Conservation (phyloP, 1,140 invertebrate genomes). For the Palaemon carinicauda region DNA sequence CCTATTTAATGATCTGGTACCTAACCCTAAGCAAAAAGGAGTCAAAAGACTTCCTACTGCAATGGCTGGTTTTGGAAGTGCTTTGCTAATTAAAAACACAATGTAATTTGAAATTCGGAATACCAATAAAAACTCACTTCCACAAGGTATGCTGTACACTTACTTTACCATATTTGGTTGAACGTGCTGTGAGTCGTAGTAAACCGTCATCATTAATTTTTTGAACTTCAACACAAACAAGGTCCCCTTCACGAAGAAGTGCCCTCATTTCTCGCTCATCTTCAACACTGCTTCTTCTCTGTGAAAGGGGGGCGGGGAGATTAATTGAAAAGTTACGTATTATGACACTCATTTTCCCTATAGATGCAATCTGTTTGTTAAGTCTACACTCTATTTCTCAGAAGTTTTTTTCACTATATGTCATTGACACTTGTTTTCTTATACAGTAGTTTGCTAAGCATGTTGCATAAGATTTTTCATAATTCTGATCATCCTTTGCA, state of each 20-base stretch:
- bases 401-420: not conserved
- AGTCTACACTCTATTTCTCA: too few species aligned
- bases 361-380: not conserved
- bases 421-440: too few species aligned
- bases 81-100: too few species aligned
- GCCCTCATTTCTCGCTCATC: constrained; percentile 97
- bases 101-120: too few species aligned
- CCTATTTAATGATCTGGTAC: too few species aligned
- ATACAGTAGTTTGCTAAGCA: too few species aligned
- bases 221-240: constrained; percentile 97
- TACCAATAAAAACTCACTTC: too few species aligned
- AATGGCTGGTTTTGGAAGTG: too few species aligned
- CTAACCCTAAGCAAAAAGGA: too few species aligned
- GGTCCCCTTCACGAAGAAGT: constrained; percentile 94
- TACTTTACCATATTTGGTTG: constrained; percentile 96
- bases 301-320: constrained; percentile 66
- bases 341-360: not conserved
- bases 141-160: not conserved
- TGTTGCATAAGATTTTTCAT: too few species aligned
- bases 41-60: too few species aligned
- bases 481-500: too few species aligned
- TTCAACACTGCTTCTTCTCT: constrained; percentile 88
- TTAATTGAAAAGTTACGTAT: constrained; percentile 41
- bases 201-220: constrained; percentile 90
- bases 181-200: constrained; percentile 92